These are phyloP conservation scores for Pseudomyrmex pallidus DNA, from an alignment of 1,140 invertebrate species.

Conservation along the genomic window DNA sequence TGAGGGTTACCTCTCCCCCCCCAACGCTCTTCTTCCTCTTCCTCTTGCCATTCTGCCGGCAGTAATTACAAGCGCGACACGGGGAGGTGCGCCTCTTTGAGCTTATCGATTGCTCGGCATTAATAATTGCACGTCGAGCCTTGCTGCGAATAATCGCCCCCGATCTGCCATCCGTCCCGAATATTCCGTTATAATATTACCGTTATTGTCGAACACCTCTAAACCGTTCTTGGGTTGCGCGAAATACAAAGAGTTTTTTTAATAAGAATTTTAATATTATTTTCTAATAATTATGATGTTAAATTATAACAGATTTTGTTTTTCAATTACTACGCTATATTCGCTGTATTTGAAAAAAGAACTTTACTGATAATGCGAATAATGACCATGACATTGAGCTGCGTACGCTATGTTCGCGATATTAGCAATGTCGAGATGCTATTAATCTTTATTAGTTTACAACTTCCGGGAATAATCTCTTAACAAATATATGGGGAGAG, in stretches of 20 bases:
- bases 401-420: too few relatives aligned
- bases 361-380: neutral
- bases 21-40: slow-evolving; percentile 64
- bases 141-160: slow-evolving; percentile 65
- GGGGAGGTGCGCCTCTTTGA: slow-evolving; percentile 78
- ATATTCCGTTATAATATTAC: slow-evolving; percentile 53
- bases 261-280: neutral
- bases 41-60: slow-evolving; percentile 66
- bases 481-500: neutral
- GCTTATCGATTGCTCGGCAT: slow-evolving; percentile 83
- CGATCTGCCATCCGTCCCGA: slow-evolving; percentile 66
- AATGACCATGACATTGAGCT: too few relatives aligned
- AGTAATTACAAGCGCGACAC: slow-evolving; percentile 83
- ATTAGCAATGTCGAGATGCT: too few relatives aligned
- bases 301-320: neutral
- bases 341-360: neutral
- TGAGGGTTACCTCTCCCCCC: slow-evolving; percentile 69
- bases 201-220: slow-evolving; percentile 29
- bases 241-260: neutral
- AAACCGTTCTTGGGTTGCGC: neutral
- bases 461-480: slow-evolving; percentile 45
- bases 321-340: too few relatives aligned
- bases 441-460: neutral
- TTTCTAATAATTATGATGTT: neutral
- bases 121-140: slow-evolving; percentile 82